Percentiles rank a stretch among this genome's conserved stretches.
These are phyloP conservation scores for Halichoeres trimaculatus DNA, from an alignment of 2,113 vertebrate species.

Conservation along the genomic window DNA sequence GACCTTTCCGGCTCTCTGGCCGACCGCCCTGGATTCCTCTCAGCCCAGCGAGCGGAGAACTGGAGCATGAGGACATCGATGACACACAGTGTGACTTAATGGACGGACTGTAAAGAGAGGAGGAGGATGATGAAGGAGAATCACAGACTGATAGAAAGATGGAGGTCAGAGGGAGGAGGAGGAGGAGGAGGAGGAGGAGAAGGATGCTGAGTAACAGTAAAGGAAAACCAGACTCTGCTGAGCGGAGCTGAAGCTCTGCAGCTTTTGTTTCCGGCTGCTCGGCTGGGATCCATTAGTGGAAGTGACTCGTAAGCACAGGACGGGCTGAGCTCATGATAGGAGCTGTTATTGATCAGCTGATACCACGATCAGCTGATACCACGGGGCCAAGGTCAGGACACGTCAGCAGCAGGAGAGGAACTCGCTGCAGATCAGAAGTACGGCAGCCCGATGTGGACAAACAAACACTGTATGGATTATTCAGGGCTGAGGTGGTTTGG, in stretches of 20 bases:
- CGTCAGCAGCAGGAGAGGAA: neutral
- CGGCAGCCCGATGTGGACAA: neutral
- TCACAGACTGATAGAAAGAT: too few relatives aligned
- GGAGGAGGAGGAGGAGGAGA: too few relatives aligned
- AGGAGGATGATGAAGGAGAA: too few relatives aligned
- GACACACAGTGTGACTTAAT: neutral
- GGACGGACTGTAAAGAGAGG: neutral
- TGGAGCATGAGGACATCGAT: conserved; percentile 50
- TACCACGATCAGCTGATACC: neutral
- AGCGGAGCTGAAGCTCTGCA: too few relatives aligned
- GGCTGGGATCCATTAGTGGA: conserved; percentile 2
- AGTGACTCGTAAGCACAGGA: neutral
- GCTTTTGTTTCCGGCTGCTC: neutral
- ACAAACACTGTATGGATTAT: too few relatives aligned
- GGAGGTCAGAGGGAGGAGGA: too few relatives aligned
- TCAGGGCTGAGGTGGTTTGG: too few relatives aligned
- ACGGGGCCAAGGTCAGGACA: neutral
- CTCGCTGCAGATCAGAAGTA: neutral
- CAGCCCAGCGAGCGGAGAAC: conserved; percentile 47
- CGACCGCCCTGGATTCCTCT: conserved; percentile 12
- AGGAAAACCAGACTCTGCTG: neutral
- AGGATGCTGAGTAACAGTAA: too few relatives aligned
- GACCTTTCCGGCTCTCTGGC: conserved; percentile 2
- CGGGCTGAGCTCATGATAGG: neutral
- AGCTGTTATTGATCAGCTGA: neutral